Conservation (phyloP, 2,113 vertebrate genomes). For the Gymnobelideus leadbeateri region DNA sequence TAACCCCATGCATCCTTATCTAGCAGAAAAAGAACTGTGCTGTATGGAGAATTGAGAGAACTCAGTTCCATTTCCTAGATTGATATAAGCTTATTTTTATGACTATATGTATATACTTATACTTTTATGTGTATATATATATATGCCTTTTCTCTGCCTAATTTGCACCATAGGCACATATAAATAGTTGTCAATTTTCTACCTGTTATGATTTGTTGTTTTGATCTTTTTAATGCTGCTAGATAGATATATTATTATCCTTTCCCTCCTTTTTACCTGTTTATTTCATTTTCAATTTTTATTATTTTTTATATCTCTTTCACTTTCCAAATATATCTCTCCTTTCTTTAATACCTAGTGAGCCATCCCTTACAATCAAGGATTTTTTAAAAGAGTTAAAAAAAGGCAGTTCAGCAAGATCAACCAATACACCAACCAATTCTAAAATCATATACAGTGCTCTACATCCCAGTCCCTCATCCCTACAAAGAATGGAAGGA, state of each 20-base stretch:
- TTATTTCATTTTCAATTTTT: not conserved
- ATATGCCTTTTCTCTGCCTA: not conserved
- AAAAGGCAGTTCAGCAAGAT: not conserved
- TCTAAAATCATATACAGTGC: not conserved
- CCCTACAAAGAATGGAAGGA: not conserved
- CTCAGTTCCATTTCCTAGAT: not conserved
- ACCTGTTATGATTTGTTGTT: fast-evolving
- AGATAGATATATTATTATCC: not conserved
- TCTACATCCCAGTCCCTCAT: not conserved
- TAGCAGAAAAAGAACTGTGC: not conserved
- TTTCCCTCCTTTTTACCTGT: not conserved
- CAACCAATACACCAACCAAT: not conserved
- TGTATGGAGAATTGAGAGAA: not conserved
- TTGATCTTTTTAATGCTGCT: not conserved
- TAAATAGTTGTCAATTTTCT: not conserved
- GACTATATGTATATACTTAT: too few species aligned
- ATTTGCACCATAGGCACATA: too few species aligned
- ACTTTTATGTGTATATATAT: too few species aligned
- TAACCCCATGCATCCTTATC: too few species aligned
- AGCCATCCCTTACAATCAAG: not conserved
- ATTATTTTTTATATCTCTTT: not conserved
- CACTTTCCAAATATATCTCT: not conserved
- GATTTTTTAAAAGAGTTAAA: not conserved
- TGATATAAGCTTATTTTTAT: not conserved
- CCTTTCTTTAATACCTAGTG: not conserved